Percentiles rank a stretch among this genome's conserved stretches.
phyloP scores from a whole-genome alignment of 2,113 vertebrate genomes.

The Dipodomys stephensi region DNA sequence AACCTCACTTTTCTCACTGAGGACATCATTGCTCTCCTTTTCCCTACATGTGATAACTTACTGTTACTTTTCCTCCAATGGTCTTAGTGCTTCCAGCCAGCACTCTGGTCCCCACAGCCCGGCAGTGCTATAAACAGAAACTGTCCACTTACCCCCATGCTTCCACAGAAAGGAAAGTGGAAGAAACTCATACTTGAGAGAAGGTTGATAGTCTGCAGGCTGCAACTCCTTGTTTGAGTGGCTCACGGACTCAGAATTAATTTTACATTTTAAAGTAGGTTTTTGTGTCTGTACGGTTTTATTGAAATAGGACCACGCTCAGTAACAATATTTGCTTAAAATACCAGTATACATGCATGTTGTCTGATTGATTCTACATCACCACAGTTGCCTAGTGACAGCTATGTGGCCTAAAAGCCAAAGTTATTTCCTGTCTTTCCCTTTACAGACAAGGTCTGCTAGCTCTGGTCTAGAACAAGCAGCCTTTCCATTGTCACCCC shows the following conservation, averaged over 20 bases:
- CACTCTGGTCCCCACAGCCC: background rate
- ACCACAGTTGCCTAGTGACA: background rate
- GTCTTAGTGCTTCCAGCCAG: background rate
- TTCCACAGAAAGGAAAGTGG: background rate
- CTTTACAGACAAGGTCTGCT: background rate
- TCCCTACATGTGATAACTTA: background rate
- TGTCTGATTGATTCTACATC: background rate
- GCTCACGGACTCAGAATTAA: background rate
- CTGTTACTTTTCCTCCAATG: background rate
- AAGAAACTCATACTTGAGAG: background rate
- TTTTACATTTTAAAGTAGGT: conserved; percentile 24
- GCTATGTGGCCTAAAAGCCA: background rate
- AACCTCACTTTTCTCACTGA: background rate
- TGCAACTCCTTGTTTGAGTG: background rate
- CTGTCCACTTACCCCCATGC: background rate
- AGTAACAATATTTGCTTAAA: background rate
- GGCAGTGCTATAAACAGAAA: background rate
- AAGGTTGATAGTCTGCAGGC: background rate
- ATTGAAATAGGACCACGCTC: background rate
- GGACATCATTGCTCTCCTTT: background rate
- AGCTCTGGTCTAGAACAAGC: background rate
- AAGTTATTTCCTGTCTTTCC: background rate
- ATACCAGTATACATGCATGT: fast-evolving
- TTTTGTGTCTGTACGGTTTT: background rate
- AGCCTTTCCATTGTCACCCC: background rate